phyloP scores from a whole-genome alignment of 1,140 invertebrate species.

The Cylas formicarius region DNA sequence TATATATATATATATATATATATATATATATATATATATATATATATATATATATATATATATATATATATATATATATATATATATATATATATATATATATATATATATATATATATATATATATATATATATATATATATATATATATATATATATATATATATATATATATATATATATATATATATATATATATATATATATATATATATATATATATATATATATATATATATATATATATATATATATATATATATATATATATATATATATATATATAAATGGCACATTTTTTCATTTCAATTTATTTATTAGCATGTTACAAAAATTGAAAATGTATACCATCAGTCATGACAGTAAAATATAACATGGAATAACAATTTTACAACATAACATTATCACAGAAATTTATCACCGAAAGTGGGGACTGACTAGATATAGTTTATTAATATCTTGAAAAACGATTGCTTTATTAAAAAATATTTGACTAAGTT shows the following conservation, averaged over 20 bases:
- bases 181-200: constrained; percentile 4
- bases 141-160: constrained; percentile 6
- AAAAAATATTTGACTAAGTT: too few relatives aligned
- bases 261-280: constrained; percentile 12
- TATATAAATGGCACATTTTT: constrained; percentile 8
- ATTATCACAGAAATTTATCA: constrained; percentile 3
- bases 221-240: constrained; percentile 3
- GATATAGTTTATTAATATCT: constrained; percentile 4
- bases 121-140: constrained; percentile 6
- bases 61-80: too few relatives aligned
- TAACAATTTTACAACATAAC: background rate
- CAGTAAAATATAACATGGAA: background rate
- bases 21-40: constrained; percentile 6
- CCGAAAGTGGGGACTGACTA: background rate
- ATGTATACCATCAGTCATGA: background rate
- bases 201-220: constrained; percentile 1
- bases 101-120: constrained; percentile 7
- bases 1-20: constrained; percentile 6
- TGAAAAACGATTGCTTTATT: constrained; percentile 7
- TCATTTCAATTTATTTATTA: constrained; percentile 7
- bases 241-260: constrained; percentile 9
- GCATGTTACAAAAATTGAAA: background rate
- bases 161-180: constrained; percentile 6
- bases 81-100: constrained; percentile 1
- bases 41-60: background rate